Evolutionary conservation across 2,888 invertebrate species (phyloP), one percentile per base, ranked within the genome.

Genomic region (Acanthococcus lagerstroemiae): DNA sequence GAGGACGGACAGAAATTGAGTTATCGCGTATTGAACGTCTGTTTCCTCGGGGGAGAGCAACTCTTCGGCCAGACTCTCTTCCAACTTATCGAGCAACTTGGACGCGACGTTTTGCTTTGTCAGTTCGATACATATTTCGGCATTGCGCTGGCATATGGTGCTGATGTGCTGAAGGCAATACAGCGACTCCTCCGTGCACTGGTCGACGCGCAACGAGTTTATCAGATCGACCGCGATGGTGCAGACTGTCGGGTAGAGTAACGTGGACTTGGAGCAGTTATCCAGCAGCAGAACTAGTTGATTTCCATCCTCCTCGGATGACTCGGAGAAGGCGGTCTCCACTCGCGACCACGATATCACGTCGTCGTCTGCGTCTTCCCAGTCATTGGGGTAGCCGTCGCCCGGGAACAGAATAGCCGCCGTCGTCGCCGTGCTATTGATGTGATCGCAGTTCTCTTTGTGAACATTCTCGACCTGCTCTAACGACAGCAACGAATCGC

Each of bases 81-180:
- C 45, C 24, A 69, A 55, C 57, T 68, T 68, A 19, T 63, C 66
- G 45, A 79, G 70, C 56, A 79, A 70, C 68, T 74, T 74, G 1
- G 72, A 73, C 15, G 44, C 46, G 27, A 78, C 77, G 27, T 76
- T 77, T 9, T 76, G 73, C 44, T 75, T 75, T 4, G 77, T 76
- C 15, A 79, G 74, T n/a, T 74, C 72, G 1, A 77, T 73, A 69
- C 78, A 78, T 69, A 76, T 78, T 1, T 75, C 74, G 3, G 74
- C 48, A 54, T 67, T 67, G n/a, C 67, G 61, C 52, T 67, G 67
- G 12, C 68, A 68, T 27, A 68, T 67, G 24, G 61, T 63, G 19
- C 67, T 66, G 4, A 69, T 46, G 44, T 66, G 67, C 55, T 69
- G 69, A 52, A 69, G 56, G 60, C 68, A 68, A 37, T 69, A 69